Evolutionary conservation across 1,140 invertebrate species (phyloP).

Genomic region (Lordiphosa mommai): DNA sequence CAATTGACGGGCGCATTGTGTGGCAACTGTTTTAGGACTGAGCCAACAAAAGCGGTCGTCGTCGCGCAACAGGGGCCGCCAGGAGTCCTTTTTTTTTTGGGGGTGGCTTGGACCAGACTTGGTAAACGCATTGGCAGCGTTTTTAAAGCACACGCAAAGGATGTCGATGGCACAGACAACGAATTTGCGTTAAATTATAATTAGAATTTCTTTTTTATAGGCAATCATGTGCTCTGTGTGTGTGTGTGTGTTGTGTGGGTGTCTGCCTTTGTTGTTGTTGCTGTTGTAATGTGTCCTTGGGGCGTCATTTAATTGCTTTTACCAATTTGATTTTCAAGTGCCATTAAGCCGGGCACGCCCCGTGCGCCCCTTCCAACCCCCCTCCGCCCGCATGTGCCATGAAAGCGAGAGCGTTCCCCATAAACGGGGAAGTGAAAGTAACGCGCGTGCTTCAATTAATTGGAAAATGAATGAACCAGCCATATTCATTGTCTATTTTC

Average conservation of each 20-base stretch:
- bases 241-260: conserved; percentile 23
- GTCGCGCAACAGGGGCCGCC: conserved; percentile 58
- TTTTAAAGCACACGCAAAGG: conserved; percentile 43
- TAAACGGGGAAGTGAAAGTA: conserved; percentile 60
- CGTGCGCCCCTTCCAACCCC: background rate
- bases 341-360: conserved; percentile 72
- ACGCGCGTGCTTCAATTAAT: conserved; percentile 75
- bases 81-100: background rate
- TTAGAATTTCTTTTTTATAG: conserved; percentile 78
- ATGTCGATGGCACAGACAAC: conserved; percentile 54
- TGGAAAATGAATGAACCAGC: conserved; percentile 70
- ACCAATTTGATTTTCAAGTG: conserved; percentile 80
- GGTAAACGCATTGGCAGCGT: too few species aligned
- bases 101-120: conserved; percentile 41
- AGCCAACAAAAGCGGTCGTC: conserved; percentile 54
- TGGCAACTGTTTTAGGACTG: conserved; percentile 64
- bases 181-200: conserved; percentile 77
- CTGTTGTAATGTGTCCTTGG: conserved; percentile 79
- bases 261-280: conserved; percentile 29
- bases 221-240: conserved; percentile 49
- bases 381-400: conserved; percentile 39
- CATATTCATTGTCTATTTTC: conserved; percentile 60
- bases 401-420: conserved; percentile 56
- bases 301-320: conserved; percentile 80
- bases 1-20: conserved; percentile 74